These are phyloP conservation scores for Trogon melanurus DNA, from an alignment of 2,113 vertebrate species.

Conservation along the genomic window DNA sequence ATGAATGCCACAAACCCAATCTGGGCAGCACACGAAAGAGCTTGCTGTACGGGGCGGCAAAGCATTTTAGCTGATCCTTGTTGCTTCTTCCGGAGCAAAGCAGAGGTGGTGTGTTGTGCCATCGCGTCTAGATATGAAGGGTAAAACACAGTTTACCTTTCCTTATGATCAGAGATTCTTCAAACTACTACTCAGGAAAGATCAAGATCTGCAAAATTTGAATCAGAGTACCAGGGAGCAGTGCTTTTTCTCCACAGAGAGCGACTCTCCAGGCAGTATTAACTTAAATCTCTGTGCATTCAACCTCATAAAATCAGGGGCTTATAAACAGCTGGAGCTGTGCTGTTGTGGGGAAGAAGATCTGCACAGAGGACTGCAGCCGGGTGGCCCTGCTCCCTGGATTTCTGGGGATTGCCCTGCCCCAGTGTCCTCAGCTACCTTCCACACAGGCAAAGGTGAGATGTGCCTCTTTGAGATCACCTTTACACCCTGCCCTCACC, in stretches of 20 bases:
- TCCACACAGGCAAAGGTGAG: background rate
- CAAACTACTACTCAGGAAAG: background rate
- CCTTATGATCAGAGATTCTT: background rate
- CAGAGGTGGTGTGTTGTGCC: background rate
- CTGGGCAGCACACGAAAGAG: background rate
- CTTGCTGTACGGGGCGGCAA: background rate
- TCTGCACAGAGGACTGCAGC: background rate
- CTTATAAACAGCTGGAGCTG: background rate
- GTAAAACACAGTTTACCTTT: background rate
- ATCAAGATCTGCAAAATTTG: background rate
- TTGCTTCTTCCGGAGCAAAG: background rate
- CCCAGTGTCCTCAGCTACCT: background rate
- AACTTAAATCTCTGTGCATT: background rate
- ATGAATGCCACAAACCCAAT: background rate
- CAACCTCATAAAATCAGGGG: background rate
- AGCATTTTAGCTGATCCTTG: background rate
- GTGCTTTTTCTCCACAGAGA: background rate
- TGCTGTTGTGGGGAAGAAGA: background rate
- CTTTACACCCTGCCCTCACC: background rate
- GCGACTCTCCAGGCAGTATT: background rate
- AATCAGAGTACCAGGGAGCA: background rate
- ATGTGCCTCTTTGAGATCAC: background rate
- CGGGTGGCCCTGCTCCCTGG: fast-evolving
- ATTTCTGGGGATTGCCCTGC: background rate
- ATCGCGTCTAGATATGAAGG: background rate